A percentile compares a stretch with the other conserved stretches of the same genome.
phyloP scores from a whole-genome alignment of 2,888 invertebrate species.

The Sinelater perroti region DNA sequence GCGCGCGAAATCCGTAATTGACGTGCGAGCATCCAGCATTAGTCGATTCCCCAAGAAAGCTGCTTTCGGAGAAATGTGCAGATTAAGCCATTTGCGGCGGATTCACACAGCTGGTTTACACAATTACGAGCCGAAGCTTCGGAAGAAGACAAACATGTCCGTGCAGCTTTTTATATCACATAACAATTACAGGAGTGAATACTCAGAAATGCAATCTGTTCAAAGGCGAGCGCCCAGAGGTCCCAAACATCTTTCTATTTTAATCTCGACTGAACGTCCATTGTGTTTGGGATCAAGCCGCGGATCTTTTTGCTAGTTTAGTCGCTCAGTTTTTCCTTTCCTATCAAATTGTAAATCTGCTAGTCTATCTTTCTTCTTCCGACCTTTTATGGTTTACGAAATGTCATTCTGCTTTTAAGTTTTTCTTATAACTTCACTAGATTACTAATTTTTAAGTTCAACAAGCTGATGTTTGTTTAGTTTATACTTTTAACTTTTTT shows the following conservation, averaged over 20 bases:
- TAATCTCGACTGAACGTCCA: too few relatives aligned
- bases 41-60: constrained; percentile 24
- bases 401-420: too few relatives aligned
- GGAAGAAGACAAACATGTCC: constrained; percentile 53
- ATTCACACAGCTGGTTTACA: constrained; percentile 53
- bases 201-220: constrained; percentile 47
- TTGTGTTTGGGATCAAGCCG: too few relatives aligned
- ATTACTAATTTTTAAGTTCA: too few relatives aligned
- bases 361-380: too few relatives aligned
- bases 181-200: constrained; percentile 54
- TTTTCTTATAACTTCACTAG: too few relatives aligned
- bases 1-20: constrained; percentile 20
- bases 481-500: too few relatives aligned
- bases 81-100: constrained; percentile 55
- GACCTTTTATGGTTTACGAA: too few relatives aligned
- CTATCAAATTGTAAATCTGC: too few relatives aligned
- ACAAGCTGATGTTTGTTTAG: too few relatives aligned
- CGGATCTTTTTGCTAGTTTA: too few relatives aligned
- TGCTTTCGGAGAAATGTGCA: constrained; percentile 47
- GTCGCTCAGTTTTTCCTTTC: too few relatives aligned
- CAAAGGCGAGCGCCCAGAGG: constrained; percentile 19
- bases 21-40: constrained; percentile 17
- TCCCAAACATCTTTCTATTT: constrained; percentile 13
- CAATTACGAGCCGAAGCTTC: constrained; percentile 50
- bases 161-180: constrained; percentile 54